Percentiles rank a stretch among this genome's conserved stretches.
phyloP scores from a whole-genome alignment of 1,140 invertebrate species.

The Agraylea sexmaculata region DNA sequence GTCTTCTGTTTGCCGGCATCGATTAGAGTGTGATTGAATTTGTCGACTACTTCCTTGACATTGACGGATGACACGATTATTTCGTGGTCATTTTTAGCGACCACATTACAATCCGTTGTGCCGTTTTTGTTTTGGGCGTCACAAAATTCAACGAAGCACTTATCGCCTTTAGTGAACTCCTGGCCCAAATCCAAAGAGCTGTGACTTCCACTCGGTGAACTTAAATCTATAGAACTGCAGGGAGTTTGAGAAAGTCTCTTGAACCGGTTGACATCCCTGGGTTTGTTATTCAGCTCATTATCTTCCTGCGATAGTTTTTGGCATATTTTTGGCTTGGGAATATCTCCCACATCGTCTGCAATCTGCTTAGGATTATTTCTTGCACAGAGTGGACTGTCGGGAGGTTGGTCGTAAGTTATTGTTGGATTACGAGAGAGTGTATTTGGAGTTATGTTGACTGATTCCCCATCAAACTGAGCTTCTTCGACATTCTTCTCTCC shows the following conservation, averaged over 20 bases:
- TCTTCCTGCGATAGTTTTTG: slow-evolving; percentile 14
- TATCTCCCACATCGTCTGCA: neutral
- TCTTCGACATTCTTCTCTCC: slow-evolving; percentile 43
- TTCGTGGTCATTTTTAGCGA: slow-evolving; percentile 17
- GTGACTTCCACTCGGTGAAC: slow-evolving; percentile 18
- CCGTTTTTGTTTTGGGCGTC: slow-evolving; percentile 15
- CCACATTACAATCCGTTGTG: slow-evolving; percentile 1
- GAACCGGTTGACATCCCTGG: slow-evolving; percentile 10
- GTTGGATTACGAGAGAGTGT: slow-evolving; percentile 17
- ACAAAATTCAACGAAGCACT: slow-evolving; percentile 7
- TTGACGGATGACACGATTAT: slow-evolving; percentile 38
- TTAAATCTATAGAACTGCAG: slow-evolving; percentile 17
- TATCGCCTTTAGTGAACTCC: slow-evolving; percentile 10
- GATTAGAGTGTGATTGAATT: slow-evolving; percentile 31
- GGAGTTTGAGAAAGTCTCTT: slow-evolving; percentile 18
- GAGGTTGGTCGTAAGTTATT: slow-evolving; percentile 19
- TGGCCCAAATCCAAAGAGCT: slow-evolving; percentile 18
- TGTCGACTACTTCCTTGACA: slow-evolving; percentile 37
- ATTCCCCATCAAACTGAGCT: slow-evolving; percentile 3
- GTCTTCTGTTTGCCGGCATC: slow-evolving; percentile 9
- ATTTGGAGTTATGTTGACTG: slow-evolving; percentile 9
- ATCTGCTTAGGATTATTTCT: slow-evolving; percentile 9
- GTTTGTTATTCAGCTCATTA: slow-evolving; percentile 9
- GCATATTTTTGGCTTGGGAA: slow-evolving; percentile 6
- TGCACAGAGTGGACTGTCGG: slow-evolving; percentile 18